These are phyloP conservation scores for Stegostoma tigrinum DNA, from an alignment of 2,113 vertebrate genomes.

Conservation along the genomic window DNA sequence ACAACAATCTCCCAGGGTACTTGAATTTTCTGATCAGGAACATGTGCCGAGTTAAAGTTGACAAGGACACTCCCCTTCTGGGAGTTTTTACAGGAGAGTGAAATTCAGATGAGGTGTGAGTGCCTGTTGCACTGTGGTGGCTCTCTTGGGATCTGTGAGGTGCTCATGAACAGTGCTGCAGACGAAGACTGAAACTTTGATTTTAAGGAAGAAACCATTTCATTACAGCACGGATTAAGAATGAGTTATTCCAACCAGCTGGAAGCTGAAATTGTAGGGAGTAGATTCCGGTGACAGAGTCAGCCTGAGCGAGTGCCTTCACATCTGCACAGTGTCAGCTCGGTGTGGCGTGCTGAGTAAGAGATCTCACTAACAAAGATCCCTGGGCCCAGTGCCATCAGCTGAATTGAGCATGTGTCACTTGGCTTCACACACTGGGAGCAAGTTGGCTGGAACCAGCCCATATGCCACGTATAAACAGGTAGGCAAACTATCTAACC, in stretches of 20 bases:
- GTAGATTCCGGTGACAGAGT: not conserved
- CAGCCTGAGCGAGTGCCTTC: too few relatives aligned
- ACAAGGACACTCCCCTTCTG: not conserved
- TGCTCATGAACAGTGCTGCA: not conserved
- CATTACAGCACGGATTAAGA: not conserved
- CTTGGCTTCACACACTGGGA: not conserved
- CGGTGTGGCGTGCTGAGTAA: not conserved
- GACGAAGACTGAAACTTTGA: not conserved
- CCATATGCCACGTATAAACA: not conserved
- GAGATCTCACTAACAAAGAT: not conserved
- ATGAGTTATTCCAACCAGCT: not conserved
- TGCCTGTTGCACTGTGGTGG: not conserved
- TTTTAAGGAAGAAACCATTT: not conserved
- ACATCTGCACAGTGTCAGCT: not conserved
- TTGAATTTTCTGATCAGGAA: not conserved
- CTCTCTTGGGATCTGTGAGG: not conserved
- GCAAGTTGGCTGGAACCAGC: not conserved
- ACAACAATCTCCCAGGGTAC: too few relatives aligned
- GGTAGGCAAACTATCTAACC: not conserved
- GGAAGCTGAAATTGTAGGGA: not conserved
- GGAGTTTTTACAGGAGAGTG: not conserved
- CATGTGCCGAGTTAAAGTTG: not conserved
- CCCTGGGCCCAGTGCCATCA: not conserved
- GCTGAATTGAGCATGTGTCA: not conserved
- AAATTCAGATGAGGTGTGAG: not conserved